Evolutionary conservation across 2,113 vertebrate species (phyloP).

Genomic region (Sturnira hondurensis): DNA sequence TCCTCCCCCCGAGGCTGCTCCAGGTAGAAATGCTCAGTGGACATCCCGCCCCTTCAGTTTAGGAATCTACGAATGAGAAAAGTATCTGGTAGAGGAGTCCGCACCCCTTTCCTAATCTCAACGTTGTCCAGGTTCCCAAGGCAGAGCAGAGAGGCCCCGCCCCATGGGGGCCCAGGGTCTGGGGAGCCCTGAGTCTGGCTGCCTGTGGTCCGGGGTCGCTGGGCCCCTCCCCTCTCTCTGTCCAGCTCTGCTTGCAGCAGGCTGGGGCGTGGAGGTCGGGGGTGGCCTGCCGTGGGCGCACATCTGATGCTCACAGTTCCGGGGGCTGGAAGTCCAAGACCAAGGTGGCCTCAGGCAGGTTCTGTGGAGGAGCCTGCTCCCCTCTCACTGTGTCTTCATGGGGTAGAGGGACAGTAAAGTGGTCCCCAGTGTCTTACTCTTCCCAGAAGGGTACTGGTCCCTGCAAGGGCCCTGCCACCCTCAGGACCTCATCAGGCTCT

Average conservation of each 20-base stretch:
- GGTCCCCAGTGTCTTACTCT: too few relatives aligned
- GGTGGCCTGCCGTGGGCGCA: rapidly evolving
- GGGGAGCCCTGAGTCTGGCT: neutral
- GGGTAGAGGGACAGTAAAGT: neutral
- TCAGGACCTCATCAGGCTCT: neutral
- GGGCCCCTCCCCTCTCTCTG: rapidly evolving
- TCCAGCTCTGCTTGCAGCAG: rapidly evolving
- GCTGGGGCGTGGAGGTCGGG: too few relatives aligned
- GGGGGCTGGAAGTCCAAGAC: neutral
- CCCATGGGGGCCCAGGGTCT: rapidly evolving
- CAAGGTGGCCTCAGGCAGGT: rapidly evolving
- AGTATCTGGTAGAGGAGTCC: neutral
- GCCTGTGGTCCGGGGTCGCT: too few relatives aligned
- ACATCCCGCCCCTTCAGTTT: neutral
- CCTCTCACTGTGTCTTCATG: rapidly evolving
- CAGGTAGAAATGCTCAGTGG: too few relatives aligned
- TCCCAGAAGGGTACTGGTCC: rapidly evolving
- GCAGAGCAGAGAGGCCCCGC: rapidly evolving
- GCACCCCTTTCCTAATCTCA: neutral
- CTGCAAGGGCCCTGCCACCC: neutral
- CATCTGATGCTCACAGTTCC: neutral
- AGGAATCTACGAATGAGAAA: neutral
- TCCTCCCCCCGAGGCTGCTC: rapidly evolving
- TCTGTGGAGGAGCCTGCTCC: neutral
- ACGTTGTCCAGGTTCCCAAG: rapidly evolving